Evolutionary conservation across 2,113 vertebrate genomes (phyloP).

Genomic region (Stegastes partitus): DNA sequence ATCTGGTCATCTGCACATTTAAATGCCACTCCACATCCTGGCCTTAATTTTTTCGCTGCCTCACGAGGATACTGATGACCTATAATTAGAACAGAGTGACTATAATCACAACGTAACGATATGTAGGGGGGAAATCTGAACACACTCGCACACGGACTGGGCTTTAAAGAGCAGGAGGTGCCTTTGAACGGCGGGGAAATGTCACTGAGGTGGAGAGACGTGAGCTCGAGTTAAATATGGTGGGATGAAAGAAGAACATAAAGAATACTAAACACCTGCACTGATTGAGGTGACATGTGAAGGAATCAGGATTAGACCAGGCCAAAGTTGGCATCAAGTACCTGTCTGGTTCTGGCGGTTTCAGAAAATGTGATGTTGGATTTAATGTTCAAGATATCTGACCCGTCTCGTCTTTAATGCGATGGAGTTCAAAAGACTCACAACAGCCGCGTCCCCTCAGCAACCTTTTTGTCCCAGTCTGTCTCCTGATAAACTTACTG

Average conservation of each 20-base stretch:
- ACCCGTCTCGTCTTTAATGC: conserved; percentile 30
- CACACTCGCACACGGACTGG: neutral
- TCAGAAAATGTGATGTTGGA: neutral
- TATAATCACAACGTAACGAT: conserved; percentile 24
- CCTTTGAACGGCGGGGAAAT: conserved; percentile 13
- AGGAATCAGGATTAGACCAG: neutral
- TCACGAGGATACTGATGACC: conserved; percentile 30
- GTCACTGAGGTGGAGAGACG: conserved; percentile 23
- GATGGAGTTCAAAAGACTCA: conserved; percentile 11
- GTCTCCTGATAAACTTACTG: conserved; percentile 2
- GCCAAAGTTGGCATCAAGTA: neutral
- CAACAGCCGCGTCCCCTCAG: neutral
- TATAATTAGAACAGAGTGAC: conserved; percentile 64
- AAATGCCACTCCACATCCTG: conserved; percentile 61
- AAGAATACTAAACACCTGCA: neutral
- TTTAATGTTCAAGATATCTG: conserved; percentile 14
- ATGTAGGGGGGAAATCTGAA: conserved; percentile 25
- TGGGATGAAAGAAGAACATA: neutral
- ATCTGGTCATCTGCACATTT: conserved; percentile 68
- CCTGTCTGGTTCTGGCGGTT: neutral
- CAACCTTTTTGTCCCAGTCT: conserved; percentile 13
- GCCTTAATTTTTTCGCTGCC: conserved; percentile 48
- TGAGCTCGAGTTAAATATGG: neutral
- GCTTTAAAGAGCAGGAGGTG: neutral
- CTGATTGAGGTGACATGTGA: neutral